A percentile compares a stretch with the other conserved stretches of the same genome.
These are phyloP conservation scores for Cinclus mexicanus DNA, from an alignment of 2,113 vertebrate species.

Conservation along the genomic window DNA sequence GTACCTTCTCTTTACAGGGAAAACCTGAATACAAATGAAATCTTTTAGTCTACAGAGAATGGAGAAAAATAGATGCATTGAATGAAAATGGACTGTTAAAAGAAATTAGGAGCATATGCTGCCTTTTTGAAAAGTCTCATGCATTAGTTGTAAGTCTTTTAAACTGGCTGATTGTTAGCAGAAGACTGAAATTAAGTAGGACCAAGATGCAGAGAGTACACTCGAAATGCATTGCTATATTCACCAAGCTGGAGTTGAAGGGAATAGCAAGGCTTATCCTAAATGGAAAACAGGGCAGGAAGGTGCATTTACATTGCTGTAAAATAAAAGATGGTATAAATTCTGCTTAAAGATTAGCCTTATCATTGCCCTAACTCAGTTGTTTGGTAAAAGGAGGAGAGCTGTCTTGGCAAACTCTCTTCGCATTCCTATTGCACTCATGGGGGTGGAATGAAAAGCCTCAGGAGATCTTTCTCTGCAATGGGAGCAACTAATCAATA, in stretches of 20 bases:
- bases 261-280: background rate
- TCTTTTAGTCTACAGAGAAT: constrained; percentile 14
- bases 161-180: background rate
- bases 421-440: background rate
- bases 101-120: constrained; percentile 44
- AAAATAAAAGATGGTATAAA: background rate
- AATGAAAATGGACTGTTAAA: constrained; percentile 52
- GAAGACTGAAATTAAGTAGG: background rate
- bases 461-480: background rate
- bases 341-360: background rate
- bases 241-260: background rate
- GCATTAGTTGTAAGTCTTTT: constrained; percentile 35
- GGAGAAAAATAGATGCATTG: constrained; percentile 25
- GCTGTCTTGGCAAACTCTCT: background rate
- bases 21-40: constrained; percentile 45
- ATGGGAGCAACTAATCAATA: background rate
- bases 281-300: background rate
- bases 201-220: background rate
- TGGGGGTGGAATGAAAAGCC: background rate
- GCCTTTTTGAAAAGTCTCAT: constrained; percentile 14
- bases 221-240: background rate
- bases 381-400: background rate
- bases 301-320: background rate
- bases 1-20: background rate
- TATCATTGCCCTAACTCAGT: background rate